phyloP scores from a whole-genome alignment of 30 jellyfish, hydroid and myxozoan species.

The Clytia hemisphaerica region DNA sequence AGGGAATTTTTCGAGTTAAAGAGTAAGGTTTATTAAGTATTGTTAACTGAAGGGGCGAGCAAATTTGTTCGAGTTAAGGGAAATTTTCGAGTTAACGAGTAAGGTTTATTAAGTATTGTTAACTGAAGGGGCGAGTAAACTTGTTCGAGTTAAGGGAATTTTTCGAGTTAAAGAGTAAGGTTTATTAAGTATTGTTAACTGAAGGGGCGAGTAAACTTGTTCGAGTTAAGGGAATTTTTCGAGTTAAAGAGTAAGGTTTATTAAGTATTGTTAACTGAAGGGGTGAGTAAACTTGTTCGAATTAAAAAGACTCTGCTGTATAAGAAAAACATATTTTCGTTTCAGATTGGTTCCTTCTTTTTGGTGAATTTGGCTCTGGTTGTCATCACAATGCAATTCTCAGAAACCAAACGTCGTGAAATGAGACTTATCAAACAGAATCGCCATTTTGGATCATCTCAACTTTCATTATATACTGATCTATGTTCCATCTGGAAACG shows the following conservation, averaged over 20 bases:
- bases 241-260: not conserved
- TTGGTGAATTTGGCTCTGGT: constrained; percentile 77
- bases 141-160: not conserved
- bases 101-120: too few relatives aligned
- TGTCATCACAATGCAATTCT: constrained; percentile 89
- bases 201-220: too few relatives aligned
- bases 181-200: not conserved
- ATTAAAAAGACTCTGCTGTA: too few relatives aligned
- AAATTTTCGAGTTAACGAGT: too few relatives aligned
- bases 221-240: not conserved
- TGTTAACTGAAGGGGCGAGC: too few relatives aligned
- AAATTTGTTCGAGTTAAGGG: too few relatives aligned
- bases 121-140: too few relatives aligned
- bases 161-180: not conserved
- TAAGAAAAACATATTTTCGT: too few relatives aligned
- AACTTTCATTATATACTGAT: constrained; percentile 66
- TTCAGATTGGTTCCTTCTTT: constrained; percentile 90
- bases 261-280: too few relatives aligned
- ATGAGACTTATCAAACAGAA: constrained; percentile 70
- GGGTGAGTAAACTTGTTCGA: too few relatives aligned
- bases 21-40: too few relatives aligned
- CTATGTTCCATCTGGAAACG: constrained; percentile 34
- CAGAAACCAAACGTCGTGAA: constrained; percentile 88
- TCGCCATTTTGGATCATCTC: constrained; percentile 40
- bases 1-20: too few relatives aligned